Base-by-base conservation (phyloP, 64 coral and sea anemone genomes). In the Cladopsammia gracilis region DNA sequence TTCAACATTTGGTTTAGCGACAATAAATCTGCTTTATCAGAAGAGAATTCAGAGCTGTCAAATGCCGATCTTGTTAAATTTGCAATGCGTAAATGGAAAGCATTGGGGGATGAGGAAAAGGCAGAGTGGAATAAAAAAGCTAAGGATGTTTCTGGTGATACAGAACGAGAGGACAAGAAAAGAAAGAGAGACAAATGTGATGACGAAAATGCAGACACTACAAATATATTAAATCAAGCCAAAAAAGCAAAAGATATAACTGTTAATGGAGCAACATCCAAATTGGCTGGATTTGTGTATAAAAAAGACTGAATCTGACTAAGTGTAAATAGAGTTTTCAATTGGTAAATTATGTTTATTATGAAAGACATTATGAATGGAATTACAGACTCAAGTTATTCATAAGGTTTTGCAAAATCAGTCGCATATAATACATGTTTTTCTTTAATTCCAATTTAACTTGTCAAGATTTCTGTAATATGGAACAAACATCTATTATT, bases 1-100 rank as follows among this genome's bases (percentile, higher is more conserved):
- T 98, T 98, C 75, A 98, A 71, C 54, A 42, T 98, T 13, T 98
- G 96, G 96, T 75, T 94, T 74, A 82, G 91, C n/a, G 58, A 88
- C 42, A 98, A 87, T 72, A 89, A 92, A 72, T 13, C 45, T 13
- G 6, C 11, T 23, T 50, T 98, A 44, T 58, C 68, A 18, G 82
- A 98, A 64, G 92, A 94, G 54, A 90, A 94, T 42, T 64, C 92
- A 42, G 88, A 94, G 7, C 64, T 89, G 7, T 24, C 82, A 13
- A 92, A 88, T 48, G 64, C 22, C 5, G 92, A 98, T 19, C 45
- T 98, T 14, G 75, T 98, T 1, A 98, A 94, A 52, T 25, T 88
- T 73, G 87, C 96, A 11, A 90, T 98, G 76, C 86, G 90, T 34
- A 58, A 75, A 60, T 98, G 96, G 96, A 94, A 90, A 56, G 83